Percentiles rank a stretch among this genome's conserved stretches.
Evolutionary conservation across 2,113 vertebrate genomes (phyloP).

Genomic region (Sorex fumeus): DNA sequence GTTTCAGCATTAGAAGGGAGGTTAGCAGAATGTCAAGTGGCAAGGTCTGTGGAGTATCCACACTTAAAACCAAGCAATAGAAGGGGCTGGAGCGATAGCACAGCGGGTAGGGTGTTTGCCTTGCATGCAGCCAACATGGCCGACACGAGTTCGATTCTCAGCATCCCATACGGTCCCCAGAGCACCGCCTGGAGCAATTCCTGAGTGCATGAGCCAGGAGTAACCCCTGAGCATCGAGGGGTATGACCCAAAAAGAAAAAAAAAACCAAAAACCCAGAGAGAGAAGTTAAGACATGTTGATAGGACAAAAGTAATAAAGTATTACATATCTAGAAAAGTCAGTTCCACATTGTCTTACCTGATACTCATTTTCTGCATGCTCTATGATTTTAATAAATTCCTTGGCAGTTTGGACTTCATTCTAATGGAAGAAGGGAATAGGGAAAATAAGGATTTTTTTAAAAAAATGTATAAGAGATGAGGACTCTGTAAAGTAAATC

Average conservation of each 20-base stretch:
- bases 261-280: no score
- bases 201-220: no score
- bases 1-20: background rate
- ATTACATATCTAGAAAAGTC: conserved; percentile 50
- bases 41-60: conserved; percentile 49
- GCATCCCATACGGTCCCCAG: no score
- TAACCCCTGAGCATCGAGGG: no score
- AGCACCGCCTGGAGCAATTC: no score
- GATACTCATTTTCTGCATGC: conserved; percentile 96
- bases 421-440: conserved; percentile 85
- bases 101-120: no score
- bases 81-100: background rate
- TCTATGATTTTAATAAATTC: conserved; percentile 97
- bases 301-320: conserved; percentile 12
- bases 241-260: no score
- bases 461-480: no score
- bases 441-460: conserved; percentile 17
- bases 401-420: conserved; percentile 95
- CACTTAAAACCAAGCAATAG: conserved; percentile 1
- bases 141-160: no score
- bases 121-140: no score
- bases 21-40: background rate
- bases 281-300: conserved; percentile 56
- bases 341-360: conserved; percentile 90
- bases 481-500: background rate